These are phyloP conservation scores for Tylochromis polylepis DNA, from an alignment of 2,113 vertebrate genomes.

Conservation along the genomic window DNA sequence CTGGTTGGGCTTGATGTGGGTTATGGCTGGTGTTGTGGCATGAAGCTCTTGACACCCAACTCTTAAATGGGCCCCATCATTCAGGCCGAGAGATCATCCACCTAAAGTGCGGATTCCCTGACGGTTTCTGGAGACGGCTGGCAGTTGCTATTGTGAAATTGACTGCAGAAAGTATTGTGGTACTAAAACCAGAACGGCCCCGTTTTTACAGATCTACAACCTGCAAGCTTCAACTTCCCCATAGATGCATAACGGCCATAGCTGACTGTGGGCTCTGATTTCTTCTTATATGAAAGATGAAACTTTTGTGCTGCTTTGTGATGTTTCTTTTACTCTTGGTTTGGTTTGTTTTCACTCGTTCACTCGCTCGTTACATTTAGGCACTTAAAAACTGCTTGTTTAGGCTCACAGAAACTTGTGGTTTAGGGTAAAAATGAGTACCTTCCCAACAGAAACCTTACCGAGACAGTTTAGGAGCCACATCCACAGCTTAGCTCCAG, in stretches of 20 bases:
- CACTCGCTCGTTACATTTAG: background rate
- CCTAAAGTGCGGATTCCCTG: background rate
- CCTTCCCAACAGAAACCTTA: too few species aligned
- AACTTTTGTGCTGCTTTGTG: background rate
- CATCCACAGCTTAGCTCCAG: background rate
- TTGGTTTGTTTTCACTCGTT: background rate
- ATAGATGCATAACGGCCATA: background rate
- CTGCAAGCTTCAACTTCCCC: background rate
- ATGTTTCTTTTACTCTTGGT: background rate
- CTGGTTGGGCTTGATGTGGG: background rate
- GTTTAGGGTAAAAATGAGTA: fast-evolving
- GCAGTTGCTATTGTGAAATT: too few species aligned
- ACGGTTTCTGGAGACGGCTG: background rate
- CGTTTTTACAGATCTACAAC: background rate
- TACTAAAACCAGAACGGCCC: background rate
- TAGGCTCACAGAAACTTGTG: background rate
- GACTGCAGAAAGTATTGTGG: background rate
- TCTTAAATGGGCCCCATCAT: background rate
- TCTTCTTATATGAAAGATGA: background rate
- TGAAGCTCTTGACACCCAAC: background rate
- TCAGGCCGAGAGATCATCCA: background rate
- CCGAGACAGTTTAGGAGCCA: background rate
- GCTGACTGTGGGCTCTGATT: background rate
- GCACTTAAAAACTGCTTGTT: background rate
- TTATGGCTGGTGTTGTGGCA: background rate